These are phyloP conservation scores for human (Homo sapiens) DNA, from an alignment of 2,113 vertebrate species.

Conservation along the genomic window DNA sequence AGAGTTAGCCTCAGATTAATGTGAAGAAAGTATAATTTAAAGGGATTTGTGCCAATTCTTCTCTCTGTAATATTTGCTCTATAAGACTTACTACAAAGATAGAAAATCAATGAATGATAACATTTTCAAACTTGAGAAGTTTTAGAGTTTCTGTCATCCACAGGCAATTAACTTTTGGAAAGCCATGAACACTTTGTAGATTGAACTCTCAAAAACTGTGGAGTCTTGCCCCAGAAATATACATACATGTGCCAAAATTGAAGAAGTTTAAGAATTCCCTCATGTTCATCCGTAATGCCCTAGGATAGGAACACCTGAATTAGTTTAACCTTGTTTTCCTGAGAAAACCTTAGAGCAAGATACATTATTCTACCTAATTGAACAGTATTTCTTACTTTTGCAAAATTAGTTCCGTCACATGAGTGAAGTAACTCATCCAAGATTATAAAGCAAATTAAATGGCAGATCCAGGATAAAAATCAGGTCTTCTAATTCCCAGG, in stretches of 20 bases:
- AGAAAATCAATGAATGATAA: slow-evolving; percentile 36
- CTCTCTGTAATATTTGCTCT: slow-evolving; percentile 9
- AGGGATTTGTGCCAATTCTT: slow-evolving; percentile 30
- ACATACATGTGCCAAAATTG: background rate
- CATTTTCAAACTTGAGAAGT: slow-evolving; percentile 41
- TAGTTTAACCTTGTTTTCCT: background rate
- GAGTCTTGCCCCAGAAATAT: background rate
- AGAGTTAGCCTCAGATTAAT: slow-evolving; percentile 32
- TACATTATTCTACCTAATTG: background rate
- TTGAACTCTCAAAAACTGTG: slow-evolving; percentile 18
- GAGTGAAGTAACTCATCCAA: slow-evolving; percentile 1
- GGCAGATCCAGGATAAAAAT: background rate
- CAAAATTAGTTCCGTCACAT: background rate
- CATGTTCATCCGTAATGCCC: background rate
- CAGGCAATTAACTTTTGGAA: background rate
- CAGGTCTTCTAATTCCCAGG: background rate
- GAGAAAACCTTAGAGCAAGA: background rate
- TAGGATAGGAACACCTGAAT: background rate
- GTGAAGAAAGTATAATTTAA: slow-evolving; percentile 21
- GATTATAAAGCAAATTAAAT: background rate
- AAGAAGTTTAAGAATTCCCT: background rate
- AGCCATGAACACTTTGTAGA: background rate
- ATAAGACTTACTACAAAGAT: background rate
- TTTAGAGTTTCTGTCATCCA: slow-evolving; percentile 2
- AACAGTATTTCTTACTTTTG: slow-evolving; percentile 25